These are phyloP conservation scores for Brotula barbata DNA, from an alignment of 2,797 vertebrate species.

Conservation along the genomic window DNA sequence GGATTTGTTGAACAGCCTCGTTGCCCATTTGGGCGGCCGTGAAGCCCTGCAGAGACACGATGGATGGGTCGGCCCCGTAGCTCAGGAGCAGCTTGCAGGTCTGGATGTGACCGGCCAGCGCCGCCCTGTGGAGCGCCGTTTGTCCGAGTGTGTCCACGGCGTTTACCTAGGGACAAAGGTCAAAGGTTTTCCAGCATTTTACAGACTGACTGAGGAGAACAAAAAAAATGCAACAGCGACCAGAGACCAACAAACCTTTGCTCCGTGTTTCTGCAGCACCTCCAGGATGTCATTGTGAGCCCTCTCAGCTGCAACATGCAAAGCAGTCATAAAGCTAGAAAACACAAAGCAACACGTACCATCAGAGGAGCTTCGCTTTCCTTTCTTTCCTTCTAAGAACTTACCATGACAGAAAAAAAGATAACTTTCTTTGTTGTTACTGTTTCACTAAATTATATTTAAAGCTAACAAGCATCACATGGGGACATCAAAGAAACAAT, in stretches of 20 bases:
- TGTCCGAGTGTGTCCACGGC: conserved; percentile 95
- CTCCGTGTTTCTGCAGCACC: conserved; percentile 96
- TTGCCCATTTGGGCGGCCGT: conserved; percentile 98
- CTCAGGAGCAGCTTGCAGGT: conserved; percentile 94
- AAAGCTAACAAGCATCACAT: too few species aligned
- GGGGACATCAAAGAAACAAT: too few species aligned
- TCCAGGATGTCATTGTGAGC: conserved; percentile 97
- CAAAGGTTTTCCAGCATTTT: neutral
- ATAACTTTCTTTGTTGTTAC: neutral
- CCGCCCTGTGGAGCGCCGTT: conserved; percentile 92
- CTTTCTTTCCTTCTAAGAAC: neutral
- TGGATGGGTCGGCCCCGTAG: conserved; percentile 91
- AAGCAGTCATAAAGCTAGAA: conserved; percentile 92
- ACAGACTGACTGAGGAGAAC: neutral
- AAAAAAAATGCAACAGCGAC: neutral
- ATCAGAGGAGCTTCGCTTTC: too few species aligned
- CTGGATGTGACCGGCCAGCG: conserved; percentile 93
- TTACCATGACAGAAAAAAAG: neutral
- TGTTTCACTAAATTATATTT: neutral
- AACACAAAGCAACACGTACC: neutral
- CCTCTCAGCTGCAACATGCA: conserved; percentile 93
- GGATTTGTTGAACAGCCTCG: conserved; percentile 96
- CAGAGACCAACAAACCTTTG: conserved; percentile 79
- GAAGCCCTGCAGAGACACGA: conserved; percentile 96
- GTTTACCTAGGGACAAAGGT: conserved; percentile 84